These are phyloP conservation scores for Drosophila mercatorum DNA, from an alignment of 2,888 invertebrate genomes.

Conservation along the genomic window DNA sequence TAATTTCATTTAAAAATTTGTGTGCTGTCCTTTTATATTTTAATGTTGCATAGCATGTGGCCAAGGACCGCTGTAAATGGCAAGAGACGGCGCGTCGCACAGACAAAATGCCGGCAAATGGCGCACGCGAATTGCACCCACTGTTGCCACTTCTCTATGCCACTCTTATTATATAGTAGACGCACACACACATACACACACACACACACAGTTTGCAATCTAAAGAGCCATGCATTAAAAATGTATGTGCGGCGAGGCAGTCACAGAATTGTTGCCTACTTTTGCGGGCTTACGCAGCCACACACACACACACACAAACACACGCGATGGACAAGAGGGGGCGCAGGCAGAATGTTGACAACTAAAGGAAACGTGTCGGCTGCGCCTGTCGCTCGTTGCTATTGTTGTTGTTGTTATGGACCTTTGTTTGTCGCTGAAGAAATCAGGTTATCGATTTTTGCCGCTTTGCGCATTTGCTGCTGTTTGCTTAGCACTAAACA, in stretches of 20 bases:
- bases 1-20: constrained; percentile 49
- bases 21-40: constrained; percentile 5
- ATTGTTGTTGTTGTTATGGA: constrained; percentile 20
- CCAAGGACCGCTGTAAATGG: constrained; percentile 17
- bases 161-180: constrained; percentile 54
- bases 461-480: constrained; percentile 55
- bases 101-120: constrained; percentile 49
- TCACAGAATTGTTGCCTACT: constrained; percentile 52
- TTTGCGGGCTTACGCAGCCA: constrained; percentile 30
- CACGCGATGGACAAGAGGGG: neutral
- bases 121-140: constrained; percentile 53
- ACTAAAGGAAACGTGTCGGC: constrained; percentile 49
- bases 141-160: constrained; percentile 53
- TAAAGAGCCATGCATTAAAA: constrained; percentile 52
- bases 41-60: constrained; percentile 12
- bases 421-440: constrained; percentile 72
- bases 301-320: constrained; percentile 6
- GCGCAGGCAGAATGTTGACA: constrained; percentile 42
- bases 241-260: constrained; percentile 36
- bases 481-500: constrained; percentile 49
- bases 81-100: constrained; percentile 10
- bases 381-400: constrained; percentile 21
- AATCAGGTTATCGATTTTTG: constrained; percentile 76
- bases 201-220: constrained; percentile 21
- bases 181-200: constrained; percentile 19